Evolutionary conservation across 2,888 invertebrate species (phyloP), one percentile per base, ranked within the genome.

Genomic region (Ceratothoa steindachneri): DNA sequence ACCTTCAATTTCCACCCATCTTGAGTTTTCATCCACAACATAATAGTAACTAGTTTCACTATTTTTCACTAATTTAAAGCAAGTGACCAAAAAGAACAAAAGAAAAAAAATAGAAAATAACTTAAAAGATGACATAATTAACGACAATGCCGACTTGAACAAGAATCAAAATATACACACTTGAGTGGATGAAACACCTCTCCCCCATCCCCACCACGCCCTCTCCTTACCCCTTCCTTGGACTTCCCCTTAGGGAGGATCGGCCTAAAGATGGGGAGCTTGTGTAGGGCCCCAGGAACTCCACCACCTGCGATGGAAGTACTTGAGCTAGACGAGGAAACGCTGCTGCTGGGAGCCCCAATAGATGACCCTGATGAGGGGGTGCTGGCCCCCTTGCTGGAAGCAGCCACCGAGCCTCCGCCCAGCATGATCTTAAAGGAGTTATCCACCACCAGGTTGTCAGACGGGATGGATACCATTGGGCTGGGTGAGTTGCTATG

Each of bases 401-500:
- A 28, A 64, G 55, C 31, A 64, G 30, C 30, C 30, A 28, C 22
- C n/a, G 28, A 30, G 24, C 60, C 29, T 5, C 30, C 64, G 7
- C 77, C 77, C 27, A 76, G 65, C 52, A 79, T 65, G 52, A 79
- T 79, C 69, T 79, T 79, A 71, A 79, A 79, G 52, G 76, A 76
- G 72, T 79, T 79, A 71, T 76, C 79, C n/a, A n/a, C n/a, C n/a
- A n/a, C n/a, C 1, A 79, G 67, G 55, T 71, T 60, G 30, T 77
- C 77, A 5, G 73, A 30, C 0, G 77, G 77, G 31, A 77, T 77
- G 53, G 77, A 69, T n/a, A 77, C 77, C 71, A 77, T 73, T 12
- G 77, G 77, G 2, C 69, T 53, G 15, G 52, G n/a, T 65, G n/a
- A 41, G 51, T 66, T 74, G 22, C 27, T 19, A 19, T 53, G 51